These are phyloP conservation scores for Cabera pusaria DNA, from an alignment of 2,888 invertebrate genomes.

Conservation along the genomic window DNA sequence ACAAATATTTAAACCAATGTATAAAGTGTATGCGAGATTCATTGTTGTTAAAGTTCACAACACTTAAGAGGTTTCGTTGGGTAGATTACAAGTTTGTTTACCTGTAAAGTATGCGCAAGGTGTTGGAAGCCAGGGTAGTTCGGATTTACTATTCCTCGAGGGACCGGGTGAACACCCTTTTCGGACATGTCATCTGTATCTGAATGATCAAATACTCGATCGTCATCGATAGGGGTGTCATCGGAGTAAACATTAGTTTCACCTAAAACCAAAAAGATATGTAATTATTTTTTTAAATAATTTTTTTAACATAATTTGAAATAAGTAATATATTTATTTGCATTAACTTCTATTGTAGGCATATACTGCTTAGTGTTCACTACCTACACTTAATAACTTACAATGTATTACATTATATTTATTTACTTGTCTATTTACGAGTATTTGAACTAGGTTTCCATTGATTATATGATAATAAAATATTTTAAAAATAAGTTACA, in stretches of 20 bases:
- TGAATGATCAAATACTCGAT: slow-evolving; percentile 81
- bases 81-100: slow-evolving; percentile 47
- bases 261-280: too few relatives aligned
- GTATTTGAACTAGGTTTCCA: too few relatives aligned
- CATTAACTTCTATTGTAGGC: too few relatives aligned
- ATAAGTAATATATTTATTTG: too few relatives aligned
- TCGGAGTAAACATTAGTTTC: slow-evolving; percentile 55
- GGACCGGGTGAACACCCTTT: slow-evolving; percentile 66
- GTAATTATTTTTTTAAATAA: too few relatives aligned
- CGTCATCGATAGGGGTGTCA: slow-evolving; percentile 75
- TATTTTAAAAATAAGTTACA: slow-evolving; percentile 17
- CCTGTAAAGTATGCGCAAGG: slow-evolving; percentile 88
- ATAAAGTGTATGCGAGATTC: slow-evolving; percentile 22
- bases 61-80: slow-evolving; percentile 45
- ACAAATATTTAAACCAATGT: too few relatives aligned
- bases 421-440: not conserved
- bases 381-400: too few relatives aligned
- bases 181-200: slow-evolving; percentile 81
- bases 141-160: slow-evolving; percentile 90
- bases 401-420: too few relatives aligned
- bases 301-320: too few relatives aligned
- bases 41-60: slow-evolving; percentile 30
- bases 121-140: slow-evolving; percentile 94
- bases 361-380: too few relatives aligned
- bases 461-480: not conserved